Conservation (phyloP, 2,113 vertebrate species). For the Gymnorhina tibicen region DNA sequence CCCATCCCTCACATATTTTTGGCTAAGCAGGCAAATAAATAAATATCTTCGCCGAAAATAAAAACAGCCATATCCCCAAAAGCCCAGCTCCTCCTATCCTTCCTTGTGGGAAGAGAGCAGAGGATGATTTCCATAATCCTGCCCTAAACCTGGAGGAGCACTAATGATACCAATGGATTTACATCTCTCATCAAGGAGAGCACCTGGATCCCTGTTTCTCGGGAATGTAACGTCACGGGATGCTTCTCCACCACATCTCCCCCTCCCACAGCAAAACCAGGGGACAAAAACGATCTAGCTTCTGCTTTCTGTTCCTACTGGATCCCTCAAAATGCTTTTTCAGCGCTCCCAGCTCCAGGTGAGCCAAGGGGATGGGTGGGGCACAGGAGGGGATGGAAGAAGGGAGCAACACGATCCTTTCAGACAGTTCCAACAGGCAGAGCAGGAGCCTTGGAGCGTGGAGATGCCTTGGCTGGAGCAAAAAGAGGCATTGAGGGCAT, state of each 20-base stretch:
- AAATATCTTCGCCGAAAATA: not conserved
- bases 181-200: no score
- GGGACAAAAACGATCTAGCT: accelerated
- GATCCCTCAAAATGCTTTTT: not conserved
- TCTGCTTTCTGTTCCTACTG: not conserved
- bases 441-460: not conserved
- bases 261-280: not conserved
- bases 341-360: not conserved
- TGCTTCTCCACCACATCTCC: not conserved
- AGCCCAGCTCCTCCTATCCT: not conserved
- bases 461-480: not conserved
- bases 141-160: not conserved
- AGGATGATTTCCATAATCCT: not conserved
- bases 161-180: not conserved
- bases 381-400: not conserved
- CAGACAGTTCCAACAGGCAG: not conserved
- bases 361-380: not conserved
- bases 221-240: accelerated
- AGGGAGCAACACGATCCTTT: not conserved
- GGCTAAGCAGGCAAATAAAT: not conserved
- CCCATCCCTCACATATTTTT: not conserved
- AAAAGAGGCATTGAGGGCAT: not conserved
- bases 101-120: not conserved
- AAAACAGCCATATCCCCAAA: not conserved
- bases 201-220: accelerated